Evolutionary conservation across 2,888 invertebrate species (phyloP), one percentile per base, ranked within the genome.

Genomic region (Ectemnius lituratus): DNA sequence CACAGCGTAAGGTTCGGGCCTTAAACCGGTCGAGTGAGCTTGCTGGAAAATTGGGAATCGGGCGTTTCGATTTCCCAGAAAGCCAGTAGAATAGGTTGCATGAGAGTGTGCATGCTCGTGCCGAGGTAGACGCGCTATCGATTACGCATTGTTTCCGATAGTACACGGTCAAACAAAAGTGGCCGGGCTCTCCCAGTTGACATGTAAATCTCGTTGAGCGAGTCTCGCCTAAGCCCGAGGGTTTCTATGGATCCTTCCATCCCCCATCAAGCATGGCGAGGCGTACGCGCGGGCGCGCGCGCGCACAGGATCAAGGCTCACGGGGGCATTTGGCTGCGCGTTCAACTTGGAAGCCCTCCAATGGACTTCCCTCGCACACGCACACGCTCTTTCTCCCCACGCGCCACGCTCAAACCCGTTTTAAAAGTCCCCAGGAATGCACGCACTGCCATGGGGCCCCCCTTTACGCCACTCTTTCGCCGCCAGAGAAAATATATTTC

Each of bases 381-480:
- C 76, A 56, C 47, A 23, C 58, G 5, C 16, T 2, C 56, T 37
- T 11, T 56, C 23, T 28, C 37, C 69, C 70, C 37, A 64, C 70
- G 59, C 64, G 67, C 78, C 59, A 46, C 59, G 56, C 52, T 52
- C 52, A 70, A 80, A 81, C 80, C 72, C 75, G 80, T 81, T 81
- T 81, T 81, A 81, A 81, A 81, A 81, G 79, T 81, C 80, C 79
- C 47, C 16, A 73, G 80, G 80, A 80, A 80, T 79, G 80, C 79
- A 67, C 59, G 37, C 37, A 67, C 79, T 52, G 71, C 52, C 73
- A n/a, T 16, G n/a, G 16, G 76, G 76, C 69, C 78, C 79, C 37
- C 37, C 23, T 23, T 23, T 23, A 0, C 79, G 76, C 77, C 23
- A 2, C 79, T 78, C 73, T 77, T 75, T 80, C 73, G 75, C 77